Evolutionary conservation across 2,797 vertebrate species (phyloP), one percentile per base, ranked within the genome.

Genomic region (Lepus oiostolus): DNA sequence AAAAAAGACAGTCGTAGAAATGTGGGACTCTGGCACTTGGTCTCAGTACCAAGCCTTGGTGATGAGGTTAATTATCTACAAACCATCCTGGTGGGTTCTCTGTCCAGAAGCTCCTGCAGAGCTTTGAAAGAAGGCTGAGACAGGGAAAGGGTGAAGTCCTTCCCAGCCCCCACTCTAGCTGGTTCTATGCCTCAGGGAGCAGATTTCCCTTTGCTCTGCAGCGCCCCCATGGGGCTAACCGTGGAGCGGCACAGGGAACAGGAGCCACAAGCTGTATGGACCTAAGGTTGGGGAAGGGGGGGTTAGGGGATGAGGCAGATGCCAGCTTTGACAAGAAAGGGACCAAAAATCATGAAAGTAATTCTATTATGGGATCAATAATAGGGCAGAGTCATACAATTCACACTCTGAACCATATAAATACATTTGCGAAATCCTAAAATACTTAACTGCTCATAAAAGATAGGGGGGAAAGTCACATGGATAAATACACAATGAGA

Each of bases 131-230:
- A 72, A 30, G 67, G 32, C 74, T 76, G 50, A 94, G 88, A 62
- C 54, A 50, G 42, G n/a, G 79, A 72, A 91, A 90, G 76, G 79
- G 88, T 87, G 91, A 82, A 94, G 93, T 95, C 75, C 74, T 94
- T 92, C 96, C 96, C 95, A 95, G 86, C 96, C 96, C 97, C 97
- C 97, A 93, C 83, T 62, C 65, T 21, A n/a, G 58, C 76, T 91
- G 28, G 72, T 60, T 92, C 93, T 81, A 26, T 3, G 93, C 86
- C 84, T 54, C 85, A 86, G 76, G 94, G 84, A 95, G 70, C 84
- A 71, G 62, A 87, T 97, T 97, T 96, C 30, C 2, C 96, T 92
- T 91, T 97, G 96, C 90, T 97, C 35, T 14, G 95, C 85, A 89
- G 96, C 7, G 84, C 97, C 79, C 81, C 90, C 94, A 97, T 90